phyloP scores from a whole-genome alignment of 2,797 vertebrate species.

The Rhadinocentrus ornatus region DNA sequence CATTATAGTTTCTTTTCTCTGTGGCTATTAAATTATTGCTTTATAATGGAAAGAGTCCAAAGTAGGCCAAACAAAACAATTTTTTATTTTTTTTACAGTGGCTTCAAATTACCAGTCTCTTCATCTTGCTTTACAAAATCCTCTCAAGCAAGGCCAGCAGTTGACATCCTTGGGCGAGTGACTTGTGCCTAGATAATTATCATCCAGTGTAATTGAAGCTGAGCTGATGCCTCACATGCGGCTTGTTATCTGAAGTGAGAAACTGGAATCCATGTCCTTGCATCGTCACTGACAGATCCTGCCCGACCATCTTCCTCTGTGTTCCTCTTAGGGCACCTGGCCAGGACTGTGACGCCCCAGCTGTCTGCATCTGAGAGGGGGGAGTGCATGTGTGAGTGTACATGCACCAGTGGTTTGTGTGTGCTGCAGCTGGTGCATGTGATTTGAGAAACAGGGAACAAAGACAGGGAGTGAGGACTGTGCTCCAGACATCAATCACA shows the following conservation, averaged over 20 bases:
- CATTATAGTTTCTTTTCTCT: background rate
- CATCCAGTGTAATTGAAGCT: slow-evolving; percentile 57
- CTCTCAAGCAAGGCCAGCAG: background rate
- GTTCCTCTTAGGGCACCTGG: slow-evolving; percentile 25
- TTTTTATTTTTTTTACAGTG: too few relatives aligned
- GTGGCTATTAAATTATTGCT: background rate
- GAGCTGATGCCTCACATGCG: slow-evolving; percentile 57
- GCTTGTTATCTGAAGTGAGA: slow-evolving; percentile 61
- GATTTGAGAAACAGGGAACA: slow-evolving; percentile 24
- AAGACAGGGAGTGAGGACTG: slow-evolving; percentile 17
- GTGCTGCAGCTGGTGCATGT: slow-evolving; percentile 7
- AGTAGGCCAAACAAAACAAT: background rate
- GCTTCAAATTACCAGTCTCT: background rate
- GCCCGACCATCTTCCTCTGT: slow-evolving; percentile 53
- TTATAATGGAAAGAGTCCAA: background rate
- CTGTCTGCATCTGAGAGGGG: slow-evolving; percentile 16
- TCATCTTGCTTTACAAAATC: background rate
- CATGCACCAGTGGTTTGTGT: background rate
- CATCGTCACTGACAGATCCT: slow-evolving; percentile 55
- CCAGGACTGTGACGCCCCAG: slow-evolving; percentile 36
- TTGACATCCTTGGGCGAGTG: slow-evolving; percentile 46
- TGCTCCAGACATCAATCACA: slow-evolving; percentile 58
- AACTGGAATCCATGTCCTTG: slow-evolving; percentile 26
- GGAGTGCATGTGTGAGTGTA: slow-evolving; percentile 1
- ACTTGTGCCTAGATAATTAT: slow-evolving; percentile 64